Base-by-base conservation (phyloP, 2,113 vertebrate genomes). In the Uropsilus gracilis region DNA sequence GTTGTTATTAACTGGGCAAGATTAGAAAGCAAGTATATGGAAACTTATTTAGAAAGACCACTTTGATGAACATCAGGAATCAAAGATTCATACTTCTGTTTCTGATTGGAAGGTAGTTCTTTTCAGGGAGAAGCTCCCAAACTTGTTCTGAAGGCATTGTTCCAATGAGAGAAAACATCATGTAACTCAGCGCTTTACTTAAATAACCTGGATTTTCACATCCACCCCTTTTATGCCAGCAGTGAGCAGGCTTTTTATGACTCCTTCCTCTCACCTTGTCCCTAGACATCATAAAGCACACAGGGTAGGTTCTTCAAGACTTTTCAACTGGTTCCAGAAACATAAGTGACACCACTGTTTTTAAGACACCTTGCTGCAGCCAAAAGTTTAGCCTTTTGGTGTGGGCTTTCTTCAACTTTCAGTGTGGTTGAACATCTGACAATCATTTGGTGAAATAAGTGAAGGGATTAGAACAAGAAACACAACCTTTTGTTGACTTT, bases 381-480 rank as follows among this genome's bases (percentile, higher is more conserved):
- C 90, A 64, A 53, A 57, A 86, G 12, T 24, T 90, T 2, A 83
- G 73, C 89, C 95, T 93, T 93, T 78, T 37, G 77, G 64, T 50
- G 63, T 93, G 89, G 87, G 86, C 61, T 94, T 96, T 89, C 69
- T 89, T 95, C 93, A 68, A 81, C 94, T 97, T 95, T 84, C 89
- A 55, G 57, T 80, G 85, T 90, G 69, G 89, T 42, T 92, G 68
- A 96, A 96, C 94, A 97, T 97, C 95, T 98, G 97, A 97, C 90
- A 97, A 76, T 78, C 91, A 96, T 98, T 97, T 96, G 84, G 91
- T 87, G 92, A 90, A 95, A 97, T 90, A 97, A 97, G 73, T 71
- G 87, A 82, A 97, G 86, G 95, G 95, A 96, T 87, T 96, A 69
- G 77, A 95, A 61, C 84, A 96, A 97, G 94, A 98, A 97, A 95